Evolutionary conservation across 2,113 vertebrate species (phyloP).

Genomic region (Macaca nemestrina): DNA sequence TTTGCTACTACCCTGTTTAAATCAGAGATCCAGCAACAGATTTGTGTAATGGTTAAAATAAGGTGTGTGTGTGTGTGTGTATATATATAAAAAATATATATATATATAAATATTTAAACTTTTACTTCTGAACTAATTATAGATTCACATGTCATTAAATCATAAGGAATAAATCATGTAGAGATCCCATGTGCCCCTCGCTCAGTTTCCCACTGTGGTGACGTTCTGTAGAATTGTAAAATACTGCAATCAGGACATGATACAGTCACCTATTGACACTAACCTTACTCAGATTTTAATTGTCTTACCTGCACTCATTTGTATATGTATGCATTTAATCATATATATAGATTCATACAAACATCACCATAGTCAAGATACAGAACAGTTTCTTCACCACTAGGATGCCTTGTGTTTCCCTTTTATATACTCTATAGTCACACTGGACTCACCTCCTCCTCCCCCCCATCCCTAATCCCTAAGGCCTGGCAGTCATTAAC

Average conservation of each 20-base stretch:
- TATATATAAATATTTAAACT: neutral
- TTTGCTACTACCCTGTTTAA: neutral
- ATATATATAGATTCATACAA: neutral
- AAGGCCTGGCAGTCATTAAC: neutral
- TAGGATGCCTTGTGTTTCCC: neutral
- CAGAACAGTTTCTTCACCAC: neutral
- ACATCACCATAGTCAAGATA: neutral
- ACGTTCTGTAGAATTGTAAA: neutral
- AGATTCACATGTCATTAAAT: neutral
- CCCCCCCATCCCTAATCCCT: rapidly evolving
- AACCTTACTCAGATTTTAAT: neutral
- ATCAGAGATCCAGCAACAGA: neutral
- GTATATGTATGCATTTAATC: neutral
- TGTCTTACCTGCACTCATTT: neutral
- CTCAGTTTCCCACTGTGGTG: neutral
- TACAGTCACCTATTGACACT: neutral
- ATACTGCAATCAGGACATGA: neutral
- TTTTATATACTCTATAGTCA: neutral
- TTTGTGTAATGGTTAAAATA: neutral
- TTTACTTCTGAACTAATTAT: neutral
- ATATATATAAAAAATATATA: too few species aligned
- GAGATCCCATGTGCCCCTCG: neutral
- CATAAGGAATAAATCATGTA: neutral
- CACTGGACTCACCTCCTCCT: neutral
- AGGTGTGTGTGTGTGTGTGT: neutral